Conservation (phyloP, 2,797 vertebrate genomes). For the Manis javanica region DNA sequence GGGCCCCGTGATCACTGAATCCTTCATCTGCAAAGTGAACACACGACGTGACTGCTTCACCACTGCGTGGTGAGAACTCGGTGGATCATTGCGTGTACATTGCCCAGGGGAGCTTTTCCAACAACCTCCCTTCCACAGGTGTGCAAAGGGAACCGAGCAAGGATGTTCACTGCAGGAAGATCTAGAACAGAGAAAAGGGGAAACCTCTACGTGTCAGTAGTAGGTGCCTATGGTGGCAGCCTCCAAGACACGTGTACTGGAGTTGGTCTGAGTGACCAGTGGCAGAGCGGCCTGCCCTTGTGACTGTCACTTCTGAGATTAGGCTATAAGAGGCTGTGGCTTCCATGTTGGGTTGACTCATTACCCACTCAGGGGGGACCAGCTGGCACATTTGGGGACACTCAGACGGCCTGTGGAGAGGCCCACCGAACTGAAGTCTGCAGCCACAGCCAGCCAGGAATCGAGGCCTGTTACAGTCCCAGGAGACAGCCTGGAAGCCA, state of each 20-base stretch:
- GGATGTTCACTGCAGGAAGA: rapidly evolving
- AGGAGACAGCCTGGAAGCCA: not conserved
- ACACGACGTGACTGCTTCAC: too few relatives aligned
- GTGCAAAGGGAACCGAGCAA: not conserved
- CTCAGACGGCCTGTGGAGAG: not conserved
- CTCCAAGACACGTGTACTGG: not conserved
- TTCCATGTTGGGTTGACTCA: not conserved
- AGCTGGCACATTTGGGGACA: not conserved
- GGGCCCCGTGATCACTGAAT: rapidly evolving
- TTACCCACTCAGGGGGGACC: not conserved
- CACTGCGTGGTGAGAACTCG: not conserved
- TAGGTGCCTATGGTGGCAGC: rapidly evolving
- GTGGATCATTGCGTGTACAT: rapidly evolving
- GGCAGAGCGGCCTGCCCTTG: not conserved
- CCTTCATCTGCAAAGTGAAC: not conserved
- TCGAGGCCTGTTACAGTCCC: not conserved
- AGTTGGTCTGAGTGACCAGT: not conserved
- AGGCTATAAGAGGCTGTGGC: not conserved
- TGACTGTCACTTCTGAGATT: not conserved
- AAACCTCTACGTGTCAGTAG: rapidly evolving
- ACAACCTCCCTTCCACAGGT: too few relatives aligned
- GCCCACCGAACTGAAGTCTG: not conserved
- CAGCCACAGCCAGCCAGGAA: not conserved
- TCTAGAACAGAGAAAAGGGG: not conserved
- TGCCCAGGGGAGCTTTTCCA: not conserved